Evolutionary conservation across 2,113 vertebrate genomes (phyloP).

Genomic region (Narcine bancroftii): DNA sequence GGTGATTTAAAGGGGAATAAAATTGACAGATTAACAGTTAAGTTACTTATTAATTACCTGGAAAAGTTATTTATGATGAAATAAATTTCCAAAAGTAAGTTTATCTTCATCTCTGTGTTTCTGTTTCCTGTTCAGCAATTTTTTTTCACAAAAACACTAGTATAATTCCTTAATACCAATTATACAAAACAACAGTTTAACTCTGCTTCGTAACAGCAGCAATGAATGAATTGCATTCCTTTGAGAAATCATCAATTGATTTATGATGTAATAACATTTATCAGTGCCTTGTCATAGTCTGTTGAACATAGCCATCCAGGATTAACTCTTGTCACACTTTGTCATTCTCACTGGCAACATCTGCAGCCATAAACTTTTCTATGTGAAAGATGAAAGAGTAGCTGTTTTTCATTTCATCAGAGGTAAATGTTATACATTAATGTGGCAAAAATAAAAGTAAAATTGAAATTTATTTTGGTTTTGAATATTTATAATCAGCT

Average conservation of each 20-base stretch:
- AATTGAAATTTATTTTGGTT: neutral
- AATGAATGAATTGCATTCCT: neutral
- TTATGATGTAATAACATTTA: conserved; percentile 34
- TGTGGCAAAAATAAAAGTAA: neutral
- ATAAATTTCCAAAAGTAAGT: neutral
- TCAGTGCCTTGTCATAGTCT: conserved; percentile 13
- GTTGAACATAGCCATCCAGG: neutral
- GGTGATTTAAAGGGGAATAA: conserved; percentile 3
- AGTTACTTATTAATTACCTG: neutral
- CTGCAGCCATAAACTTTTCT: conserved; percentile 1
- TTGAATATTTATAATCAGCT: neutral
- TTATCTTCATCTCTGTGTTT: neutral
- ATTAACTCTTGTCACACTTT: conserved; percentile 13
- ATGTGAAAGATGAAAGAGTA: conserved; percentile 23
- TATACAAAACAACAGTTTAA: neutral
- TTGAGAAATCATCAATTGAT: neutral
- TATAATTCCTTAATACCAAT: neutral
- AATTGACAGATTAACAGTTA: neutral
- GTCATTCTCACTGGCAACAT: conserved; percentile 5
- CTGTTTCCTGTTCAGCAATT: neutral
- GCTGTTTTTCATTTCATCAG: conserved; percentile 4
- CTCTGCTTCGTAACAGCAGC: neutral
- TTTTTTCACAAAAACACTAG: neutral
- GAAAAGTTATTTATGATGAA: neutral
- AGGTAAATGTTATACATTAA: neutral